Base-by-base conservation (phyloP, 2,797 vertebrate genomes). In the Typhlichthys subterraneus region DNA sequence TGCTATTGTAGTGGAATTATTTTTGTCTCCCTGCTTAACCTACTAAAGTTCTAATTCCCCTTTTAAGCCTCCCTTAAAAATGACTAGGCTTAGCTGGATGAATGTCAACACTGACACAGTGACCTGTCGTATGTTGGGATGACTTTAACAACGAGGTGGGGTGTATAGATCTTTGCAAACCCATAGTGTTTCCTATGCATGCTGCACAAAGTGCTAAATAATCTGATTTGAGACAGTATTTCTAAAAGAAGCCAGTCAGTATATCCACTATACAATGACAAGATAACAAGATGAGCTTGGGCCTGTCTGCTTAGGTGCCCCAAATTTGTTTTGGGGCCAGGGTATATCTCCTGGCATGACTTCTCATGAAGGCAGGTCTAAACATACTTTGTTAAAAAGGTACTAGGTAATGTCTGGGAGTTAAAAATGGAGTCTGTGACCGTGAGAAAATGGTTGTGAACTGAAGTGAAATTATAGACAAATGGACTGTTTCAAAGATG, bases 191-290 rank as follows among this genome's bases (percentile, higher is more conserved):
- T 65, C 59, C 63, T 73, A 70, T 70, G 50, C 63, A 54, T 48
- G 19, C 57, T 13, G 33, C 45, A 59, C 72, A 85, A 70, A 79
- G 70, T 77, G 81, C 73, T 57, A 60, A 69, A 69, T 87, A 85
- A 85, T 85, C 76, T 75, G 67, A 87, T 86, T 70, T 56, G 51
- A 72, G 67, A 62, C 55, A 69, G 12, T 70, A 61, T 77, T 76
- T 77, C 83, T 67, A 77, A 81, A 76, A 70, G 76, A 75, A 84
- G 68, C 38, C 53, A 51, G 70, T 77, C 84, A 69, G 72, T 80
- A 70, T 70, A 81, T 83, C 77, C 76, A 61, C 61, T 58, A 69
- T 69, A 85, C 76, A 82, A 80, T 68, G 75, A 76, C 73, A 81
- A 73, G 72, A 9, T 48, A 79, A 87, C 80, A 72, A 76, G 82